Percentiles rank a stretch among this genome's conserved stretches.
Conservation (phyloP, 2,888 invertebrate species). For the Norana najaformis region DNA sequence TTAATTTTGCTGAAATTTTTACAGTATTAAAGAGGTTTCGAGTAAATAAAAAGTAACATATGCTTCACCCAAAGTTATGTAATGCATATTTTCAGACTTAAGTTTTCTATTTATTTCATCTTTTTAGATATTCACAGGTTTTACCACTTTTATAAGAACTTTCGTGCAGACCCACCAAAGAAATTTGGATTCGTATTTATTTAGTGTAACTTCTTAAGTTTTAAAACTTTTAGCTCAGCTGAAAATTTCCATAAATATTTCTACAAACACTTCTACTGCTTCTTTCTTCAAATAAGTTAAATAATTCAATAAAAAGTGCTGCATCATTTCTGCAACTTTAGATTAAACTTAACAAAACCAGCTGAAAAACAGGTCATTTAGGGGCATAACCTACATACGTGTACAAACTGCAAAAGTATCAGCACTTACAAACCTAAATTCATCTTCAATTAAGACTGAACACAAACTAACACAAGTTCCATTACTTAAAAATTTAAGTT, state of each 20-base stretch:
- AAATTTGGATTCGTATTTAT: not conserved
- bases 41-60: not conserved
- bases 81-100: not conserved
- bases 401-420: constrained; percentile 3
- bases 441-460: not conserved
- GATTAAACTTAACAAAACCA: not conserved
- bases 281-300: not conserved
- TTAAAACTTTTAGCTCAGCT: not conserved
- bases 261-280: not conserved
- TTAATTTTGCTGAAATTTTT: not conserved
- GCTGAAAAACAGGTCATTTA: not conserved
- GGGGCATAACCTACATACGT: not conserved
- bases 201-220: not conserved
- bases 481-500: not conserved
- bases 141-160: not conserved
- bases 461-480: not conserved
- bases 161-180: not conserved
- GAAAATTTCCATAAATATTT: not conserved
- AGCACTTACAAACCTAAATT: not conserved
- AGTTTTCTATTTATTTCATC: not conserved
- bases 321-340: not conserved
- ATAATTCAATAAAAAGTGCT: not conserved
- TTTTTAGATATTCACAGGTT: not conserved
- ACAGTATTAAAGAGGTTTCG: too few species aligned
- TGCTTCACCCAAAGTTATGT: not conserved